phyloP scores from a whole-genome alignment of 2,113 vertebrate species.

The Genyomyrus donnyi region DNA sequence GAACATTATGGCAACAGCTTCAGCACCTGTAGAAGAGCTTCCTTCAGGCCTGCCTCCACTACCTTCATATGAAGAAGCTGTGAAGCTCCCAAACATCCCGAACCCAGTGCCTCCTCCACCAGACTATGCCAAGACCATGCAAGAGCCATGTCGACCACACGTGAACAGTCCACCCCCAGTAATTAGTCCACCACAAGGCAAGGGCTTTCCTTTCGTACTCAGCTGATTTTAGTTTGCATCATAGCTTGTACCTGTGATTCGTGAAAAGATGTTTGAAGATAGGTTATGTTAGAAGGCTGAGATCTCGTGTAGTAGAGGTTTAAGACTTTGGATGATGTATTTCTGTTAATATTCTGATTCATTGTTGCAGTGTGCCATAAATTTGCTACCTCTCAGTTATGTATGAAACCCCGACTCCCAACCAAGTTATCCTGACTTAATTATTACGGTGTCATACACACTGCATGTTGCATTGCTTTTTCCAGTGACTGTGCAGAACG shows the following conservation, averaged over 20 bases:
- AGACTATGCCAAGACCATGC: conserved; percentile 30
- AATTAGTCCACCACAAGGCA: conserved; percentile 32
- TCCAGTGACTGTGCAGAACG: conserved; percentile 63
- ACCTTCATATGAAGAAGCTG: conserved; percentile 63
- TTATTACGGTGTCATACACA: neutral
- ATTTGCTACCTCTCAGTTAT: neutral
- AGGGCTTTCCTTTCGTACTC: neutral
- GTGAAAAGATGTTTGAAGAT: neutral
- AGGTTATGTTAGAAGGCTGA: neutral
- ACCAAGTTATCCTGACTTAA: neutral
- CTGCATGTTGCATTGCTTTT: neutral
- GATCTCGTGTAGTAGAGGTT: neutral
- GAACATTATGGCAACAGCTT: conserved; percentile 35
- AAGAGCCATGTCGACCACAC: conserved; percentile 40
- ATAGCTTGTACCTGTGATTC: neutral
- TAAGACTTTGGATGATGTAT: neutral
- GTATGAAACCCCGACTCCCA: neutral
- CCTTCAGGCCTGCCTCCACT: conserved; percentile 38
- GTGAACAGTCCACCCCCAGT: conserved; percentile 15
- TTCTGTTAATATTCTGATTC: neutral
- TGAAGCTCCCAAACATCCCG: conserved; percentile 28
- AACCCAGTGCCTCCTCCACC: conserved; percentile 13
- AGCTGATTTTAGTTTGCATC: neutral
- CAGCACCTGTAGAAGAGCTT: conserved; percentile 22
- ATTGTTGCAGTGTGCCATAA: neutral